Percentiles rank a stretch among this genome's conserved stretches.
Conservation (phyloP, 2,797 vertebrate species). For the Cercopithecus hamlyni region DNA sequence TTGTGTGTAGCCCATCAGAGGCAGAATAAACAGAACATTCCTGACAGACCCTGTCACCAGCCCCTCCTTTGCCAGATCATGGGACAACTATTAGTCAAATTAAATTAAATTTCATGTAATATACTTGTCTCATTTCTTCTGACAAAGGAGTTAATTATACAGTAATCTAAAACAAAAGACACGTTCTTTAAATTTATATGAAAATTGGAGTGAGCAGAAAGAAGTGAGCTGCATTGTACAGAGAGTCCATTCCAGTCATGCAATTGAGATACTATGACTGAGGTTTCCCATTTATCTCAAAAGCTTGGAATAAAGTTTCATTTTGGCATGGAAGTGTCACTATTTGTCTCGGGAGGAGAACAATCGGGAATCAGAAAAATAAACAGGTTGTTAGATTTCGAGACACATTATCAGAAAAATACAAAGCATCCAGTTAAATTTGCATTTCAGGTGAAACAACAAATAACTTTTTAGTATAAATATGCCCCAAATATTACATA, state of each 20-base stretch:
- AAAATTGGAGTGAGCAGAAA: conserved; percentile 34
- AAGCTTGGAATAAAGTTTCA: background rate
- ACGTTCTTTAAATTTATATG: background rate
- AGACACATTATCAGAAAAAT: background rate
- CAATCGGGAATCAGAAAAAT: background rate
- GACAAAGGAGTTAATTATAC: conserved; percentile 25
- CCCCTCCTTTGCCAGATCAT: background rate
- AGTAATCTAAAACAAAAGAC: conserved; percentile 16
- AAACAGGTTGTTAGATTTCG: background rate
- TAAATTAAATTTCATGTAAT: conserved; percentile 30
- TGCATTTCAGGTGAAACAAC: background rate
- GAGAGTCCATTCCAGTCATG: background rate
- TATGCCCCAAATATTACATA: background rate
- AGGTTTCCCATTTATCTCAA: background rate
- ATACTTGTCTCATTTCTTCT: background rate
- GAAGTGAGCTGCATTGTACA: background rate
- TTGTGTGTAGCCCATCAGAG: background rate
- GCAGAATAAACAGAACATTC: background rate
- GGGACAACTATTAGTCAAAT: background rate
- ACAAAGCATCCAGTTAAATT: background rate
- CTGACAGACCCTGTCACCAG: background rate
- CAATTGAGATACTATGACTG: background rate
- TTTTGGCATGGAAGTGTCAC: background rate
- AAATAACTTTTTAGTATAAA: background rate
- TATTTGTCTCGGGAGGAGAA: background rate